These are phyloP conservation scores for Augochlora pura DNA, from an alignment of 1,140 invertebrate genomes.

Conservation along the genomic window DNA sequence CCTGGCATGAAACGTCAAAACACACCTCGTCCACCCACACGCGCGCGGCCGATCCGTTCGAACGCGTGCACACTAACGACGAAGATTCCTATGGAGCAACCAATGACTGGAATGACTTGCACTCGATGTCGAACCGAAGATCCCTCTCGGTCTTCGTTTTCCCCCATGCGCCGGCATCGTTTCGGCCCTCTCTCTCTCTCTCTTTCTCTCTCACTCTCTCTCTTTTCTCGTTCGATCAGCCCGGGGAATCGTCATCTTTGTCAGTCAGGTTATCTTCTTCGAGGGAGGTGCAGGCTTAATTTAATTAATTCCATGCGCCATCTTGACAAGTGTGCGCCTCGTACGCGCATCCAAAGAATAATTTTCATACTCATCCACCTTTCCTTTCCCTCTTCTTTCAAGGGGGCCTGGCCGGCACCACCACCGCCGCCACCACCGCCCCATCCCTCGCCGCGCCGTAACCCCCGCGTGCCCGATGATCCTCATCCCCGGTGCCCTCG, in stretches of 20 bases:
- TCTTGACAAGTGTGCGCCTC: slow-evolving; percentile 74
- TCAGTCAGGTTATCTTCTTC: slow-evolving; percentile 65
- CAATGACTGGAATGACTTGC: slow-evolving; percentile 80
- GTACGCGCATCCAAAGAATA: slow-evolving; percentile 67
- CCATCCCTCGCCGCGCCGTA: too few species aligned
- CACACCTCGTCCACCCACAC: slow-evolving; percentile 74
- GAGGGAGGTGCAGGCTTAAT: slow-evolving; percentile 76
- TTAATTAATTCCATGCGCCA: slow-evolving; percentile 78
- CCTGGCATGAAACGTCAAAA: slow-evolving; percentile 77
- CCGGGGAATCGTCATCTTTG: slow-evolving; percentile 41
- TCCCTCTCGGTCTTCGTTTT: slow-evolving; percentile 66
- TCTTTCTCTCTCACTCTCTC: background rate
- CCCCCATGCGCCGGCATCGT: slow-evolving; percentile 28
- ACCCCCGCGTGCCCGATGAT: too few species aligned
- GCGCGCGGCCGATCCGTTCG: slow-evolving; percentile 48
- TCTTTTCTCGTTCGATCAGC: slow-evolving; percentile 39
- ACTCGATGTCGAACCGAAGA: slow-evolving; percentile 76
- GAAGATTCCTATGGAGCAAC: slow-evolving; percentile 75
- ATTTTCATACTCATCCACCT: slow-evolving; percentile 74
- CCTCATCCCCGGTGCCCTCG: too few species aligned
- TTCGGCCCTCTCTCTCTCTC: background rate
- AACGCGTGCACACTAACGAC: slow-evolving; percentile 53
- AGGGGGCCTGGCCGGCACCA: slow-evolving; percentile 13
- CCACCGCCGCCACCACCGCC: background rate
- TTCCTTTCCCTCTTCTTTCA: slow-evolving; percentile 45